These are phyloP conservation scores for Pseudorasbora parva DNA, from an alignment of 2,113 vertebrate species.

Conservation along the genomic window DNA sequence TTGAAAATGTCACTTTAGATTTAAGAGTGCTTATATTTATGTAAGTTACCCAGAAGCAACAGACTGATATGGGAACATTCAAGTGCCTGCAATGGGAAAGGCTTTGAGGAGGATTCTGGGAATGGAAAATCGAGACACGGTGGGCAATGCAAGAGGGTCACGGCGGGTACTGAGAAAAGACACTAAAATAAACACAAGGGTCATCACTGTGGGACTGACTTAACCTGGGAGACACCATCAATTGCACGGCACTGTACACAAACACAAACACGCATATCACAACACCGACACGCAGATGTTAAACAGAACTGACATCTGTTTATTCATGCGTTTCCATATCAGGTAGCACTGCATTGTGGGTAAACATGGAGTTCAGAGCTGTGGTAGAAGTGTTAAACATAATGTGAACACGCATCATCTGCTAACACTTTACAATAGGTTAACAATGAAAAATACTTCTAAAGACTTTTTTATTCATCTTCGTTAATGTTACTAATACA, in stretches of 20 bases:
- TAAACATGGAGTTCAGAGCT: not conserved
- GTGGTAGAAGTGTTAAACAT: not conserved
- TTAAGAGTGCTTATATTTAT: constrained; percentile 24
- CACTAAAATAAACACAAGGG: constrained; percentile 26
- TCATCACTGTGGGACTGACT: not conserved
- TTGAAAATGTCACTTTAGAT: constrained; percentile 20
- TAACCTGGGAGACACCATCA: not conserved
- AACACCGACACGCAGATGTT: constrained; percentile 14
- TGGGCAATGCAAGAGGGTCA: not conserved
- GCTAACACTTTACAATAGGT: too few relatives aligned
- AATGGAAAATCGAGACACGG: constrained; percentile 31
- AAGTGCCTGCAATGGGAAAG: constrained; percentile 5
- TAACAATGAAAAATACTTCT: too few relatives aligned
- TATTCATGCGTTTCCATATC: not conserved
- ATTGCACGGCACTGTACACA: not conserved
- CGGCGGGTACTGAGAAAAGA: constrained; percentile 12
- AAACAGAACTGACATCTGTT: not conserved
- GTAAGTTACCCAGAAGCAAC: not conserved
- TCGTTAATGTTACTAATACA: too few relatives aligned
- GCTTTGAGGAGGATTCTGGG: not conserved
- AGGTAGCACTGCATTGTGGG: constrained; percentile 6
- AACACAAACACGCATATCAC: not conserved
- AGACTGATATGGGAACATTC: not conserved
- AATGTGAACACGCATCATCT: not conserved
- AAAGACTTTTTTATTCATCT: too few relatives aligned